These are phyloP conservation scores for Lerista edwardsae DNA, from an alignment of 2,797 vertebrate species.

Conservation along the genomic window DNA sequence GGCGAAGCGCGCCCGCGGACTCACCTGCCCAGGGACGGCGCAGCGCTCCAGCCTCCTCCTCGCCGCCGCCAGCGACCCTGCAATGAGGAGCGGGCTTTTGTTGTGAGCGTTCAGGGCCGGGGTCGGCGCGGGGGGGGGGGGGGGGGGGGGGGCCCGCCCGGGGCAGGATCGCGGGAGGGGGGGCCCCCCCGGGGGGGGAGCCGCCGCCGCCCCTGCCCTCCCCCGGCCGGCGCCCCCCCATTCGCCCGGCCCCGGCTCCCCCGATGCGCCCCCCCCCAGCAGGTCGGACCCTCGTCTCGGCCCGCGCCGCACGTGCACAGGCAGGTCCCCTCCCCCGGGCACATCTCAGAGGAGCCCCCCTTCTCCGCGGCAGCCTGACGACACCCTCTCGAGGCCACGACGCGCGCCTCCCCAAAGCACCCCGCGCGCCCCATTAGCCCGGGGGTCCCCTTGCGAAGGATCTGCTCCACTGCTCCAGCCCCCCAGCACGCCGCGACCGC, in stretches of 20 bases:
- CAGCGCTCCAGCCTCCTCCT: neutral
- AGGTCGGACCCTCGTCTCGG: neutral
- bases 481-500: neutral
- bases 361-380: neutral
- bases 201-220: neutral
- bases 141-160: constrained; percentile 15
- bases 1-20: neutral
- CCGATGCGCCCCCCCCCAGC: neutral
- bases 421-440: too few species aligned
- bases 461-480: too few species aligned
- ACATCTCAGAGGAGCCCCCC: neutral
- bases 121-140: constrained; percentile 31
- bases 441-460: too few species aligned
- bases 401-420: neutral
- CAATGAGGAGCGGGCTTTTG: constrained; percentile 52
- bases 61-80: constrained; percentile 23
- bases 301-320: too few species aligned
- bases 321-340: neutral
- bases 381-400: too few species aligned
- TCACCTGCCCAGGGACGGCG: constrained; percentile 35
- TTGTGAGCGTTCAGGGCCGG: constrained; percentile 16
- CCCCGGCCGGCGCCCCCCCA: neutral
- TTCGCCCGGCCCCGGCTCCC: neutral
- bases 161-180: constrained; percentile 55
- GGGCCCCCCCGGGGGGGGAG: constrained; percentile 3